Conservation (phyloP, 2,888 invertebrate genomes). For the Pachymerium ferrugineum region DNA sequence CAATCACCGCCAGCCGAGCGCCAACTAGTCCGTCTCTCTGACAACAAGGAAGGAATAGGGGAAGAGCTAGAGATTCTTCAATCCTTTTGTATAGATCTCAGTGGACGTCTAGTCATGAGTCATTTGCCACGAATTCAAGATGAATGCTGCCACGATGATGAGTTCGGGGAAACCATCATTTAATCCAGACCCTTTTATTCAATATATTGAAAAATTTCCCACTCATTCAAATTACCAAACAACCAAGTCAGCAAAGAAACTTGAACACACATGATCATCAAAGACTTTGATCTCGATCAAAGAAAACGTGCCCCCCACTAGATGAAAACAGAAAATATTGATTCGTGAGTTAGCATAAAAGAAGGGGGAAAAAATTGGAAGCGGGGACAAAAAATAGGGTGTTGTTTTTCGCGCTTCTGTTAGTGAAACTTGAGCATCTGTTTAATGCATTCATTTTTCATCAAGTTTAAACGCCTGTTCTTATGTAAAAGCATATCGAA, state of each 20-base stretch:
- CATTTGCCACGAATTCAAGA: conserved; percentile 23
- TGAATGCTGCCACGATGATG: conserved; percentile 15
- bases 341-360: background rate
- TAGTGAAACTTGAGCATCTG: background rate
- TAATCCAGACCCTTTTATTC: too few species aligned
- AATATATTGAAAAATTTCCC: too few species aligned
- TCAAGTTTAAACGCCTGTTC: background rate
- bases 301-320: too few species aligned
- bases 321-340: background rate
- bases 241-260: too few species aligned
- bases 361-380: background rate
- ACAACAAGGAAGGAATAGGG: conserved; percentile 7
- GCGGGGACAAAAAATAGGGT: too few species aligned
- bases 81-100: conserved; percentile 3
- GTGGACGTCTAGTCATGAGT: conserved; percentile 19
- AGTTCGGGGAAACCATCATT: background rate
- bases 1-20: conserved; percentile 13
- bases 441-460: conserved; percentile 16
- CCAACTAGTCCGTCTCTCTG: background rate
- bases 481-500: background rate
- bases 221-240: too few species aligned
- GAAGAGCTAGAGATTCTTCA: conserved; percentile 16
- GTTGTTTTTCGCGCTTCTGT: background rate
- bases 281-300: too few species aligned
- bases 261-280: too few species aligned